phyloP scores from a whole-genome alignment of 2,797 vertebrate genomes.

The Nothura maculosa region DNA sequence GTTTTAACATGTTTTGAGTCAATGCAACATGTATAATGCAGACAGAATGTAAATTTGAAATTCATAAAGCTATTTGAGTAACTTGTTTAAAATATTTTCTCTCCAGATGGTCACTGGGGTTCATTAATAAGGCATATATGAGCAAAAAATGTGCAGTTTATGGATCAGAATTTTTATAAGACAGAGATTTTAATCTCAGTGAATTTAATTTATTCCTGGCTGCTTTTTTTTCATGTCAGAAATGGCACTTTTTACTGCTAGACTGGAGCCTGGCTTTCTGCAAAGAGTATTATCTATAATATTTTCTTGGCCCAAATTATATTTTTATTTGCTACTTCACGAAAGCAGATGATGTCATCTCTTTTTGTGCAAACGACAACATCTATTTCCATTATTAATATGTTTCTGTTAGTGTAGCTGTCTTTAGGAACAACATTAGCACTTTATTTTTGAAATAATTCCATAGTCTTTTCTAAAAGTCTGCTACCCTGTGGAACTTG shows the following conservation, averaged over 20 bases:
- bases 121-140: not conserved
- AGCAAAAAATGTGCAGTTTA: not conserved
- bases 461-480: not conserved
- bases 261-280: not conserved
- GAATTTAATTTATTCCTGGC: not conserved
- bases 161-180: not conserved
- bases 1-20: not conserved
- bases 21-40: not conserved
- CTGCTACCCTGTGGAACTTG: fast-evolving
- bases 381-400: not conserved
- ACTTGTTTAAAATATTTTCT: not conserved
- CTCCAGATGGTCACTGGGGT: not conserved
- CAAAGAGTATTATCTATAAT: not conserved
- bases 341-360: not conserved
- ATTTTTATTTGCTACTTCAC: not conserved
- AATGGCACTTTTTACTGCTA: not conserved
- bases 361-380: not conserved
- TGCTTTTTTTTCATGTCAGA: not conserved
- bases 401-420: not conserved
- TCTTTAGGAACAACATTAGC: no score
- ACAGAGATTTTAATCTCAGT: not conserved
- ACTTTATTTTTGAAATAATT: not conserved
- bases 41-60: not conserved
- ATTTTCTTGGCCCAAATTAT: not conserved
- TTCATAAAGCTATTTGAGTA: not conserved